Evolutionary conservation across 2,888 invertebrate species (phyloP).

Genomic region (Anthrax anthrax): DNA sequence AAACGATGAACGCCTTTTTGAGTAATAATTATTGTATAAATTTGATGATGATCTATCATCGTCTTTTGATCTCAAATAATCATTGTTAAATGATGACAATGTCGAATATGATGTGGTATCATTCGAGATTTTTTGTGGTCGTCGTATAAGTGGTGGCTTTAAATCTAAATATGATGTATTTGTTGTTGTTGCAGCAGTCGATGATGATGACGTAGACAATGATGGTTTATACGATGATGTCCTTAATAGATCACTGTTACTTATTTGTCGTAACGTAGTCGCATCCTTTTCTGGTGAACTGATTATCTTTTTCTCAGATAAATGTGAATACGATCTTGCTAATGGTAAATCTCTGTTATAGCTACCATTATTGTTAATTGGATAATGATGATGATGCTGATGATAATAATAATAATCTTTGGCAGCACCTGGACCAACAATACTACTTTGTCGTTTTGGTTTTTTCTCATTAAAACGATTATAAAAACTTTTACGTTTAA

Average conservation of each 20-base stretch:
- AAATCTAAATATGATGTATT: constrained; percentile 17
- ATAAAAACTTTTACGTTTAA: constrained; percentile 78
- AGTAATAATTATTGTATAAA: constrained; percentile 28
- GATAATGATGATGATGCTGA: no score
- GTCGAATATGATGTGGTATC: constrained; percentile 23
- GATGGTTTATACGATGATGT: constrained; percentile 8
- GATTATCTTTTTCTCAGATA: constrained; percentile 19
- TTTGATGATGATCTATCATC: neutral
- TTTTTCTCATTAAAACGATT: constrained; percentile 77
- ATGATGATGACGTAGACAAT: no score
- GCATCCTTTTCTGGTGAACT: constrained; percentile 25
- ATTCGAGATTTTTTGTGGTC: constrained; percentile 27
- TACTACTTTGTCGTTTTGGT: constrained; percentile 50
- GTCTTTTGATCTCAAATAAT: neutral
- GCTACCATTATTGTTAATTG: no score
- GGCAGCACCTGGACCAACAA: constrained; percentile 46
- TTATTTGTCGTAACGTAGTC: constrained; percentile 22
- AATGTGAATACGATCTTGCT: constrained; percentile 7
- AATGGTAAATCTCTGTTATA: constrained; percentile 23
- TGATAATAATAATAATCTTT: constrained; percentile 42
- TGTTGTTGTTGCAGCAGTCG: no score
- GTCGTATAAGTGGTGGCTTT: constrained; percentile 24
- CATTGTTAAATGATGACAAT: constrained; percentile 8
- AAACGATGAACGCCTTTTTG: constrained; percentile 30
- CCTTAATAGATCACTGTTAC: constrained; percentile 27